These are phyloP conservation scores for Argynnis bischoffii DNA, from an alignment of 2,888 invertebrate genomes.

Conservation along the genomic window DNA sequence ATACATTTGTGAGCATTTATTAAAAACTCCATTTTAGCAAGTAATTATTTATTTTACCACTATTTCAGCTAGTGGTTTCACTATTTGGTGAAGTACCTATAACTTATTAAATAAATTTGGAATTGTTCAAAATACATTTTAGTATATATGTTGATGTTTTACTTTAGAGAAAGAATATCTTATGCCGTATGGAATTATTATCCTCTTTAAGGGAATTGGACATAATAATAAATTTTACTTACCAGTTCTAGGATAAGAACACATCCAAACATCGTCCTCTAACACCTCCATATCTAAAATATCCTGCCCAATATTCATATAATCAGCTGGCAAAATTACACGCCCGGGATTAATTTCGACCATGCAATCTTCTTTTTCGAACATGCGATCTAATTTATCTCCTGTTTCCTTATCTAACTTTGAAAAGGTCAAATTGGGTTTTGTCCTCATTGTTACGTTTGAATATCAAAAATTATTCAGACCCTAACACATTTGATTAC, in stretches of 20 bases:
- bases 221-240: constrained; percentile 45
- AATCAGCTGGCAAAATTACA: constrained; percentile 87
- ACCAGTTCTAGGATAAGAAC: constrained; percentile 95
- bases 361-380: constrained; percentile 86
- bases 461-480: background rate
- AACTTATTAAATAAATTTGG: no score
- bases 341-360: constrained; percentile 88
- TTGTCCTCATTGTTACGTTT: constrained; percentile 62
- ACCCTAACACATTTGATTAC: background rate
- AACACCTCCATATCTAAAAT: constrained; percentile 88
- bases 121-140: no score
- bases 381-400: constrained; percentile 84
- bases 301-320: constrained; percentile 85
- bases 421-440: constrained; percentile 75
- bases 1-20: no score
- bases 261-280: constrained; percentile 91
- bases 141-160: no score
- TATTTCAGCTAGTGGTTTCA: no score
- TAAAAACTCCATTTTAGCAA: no score
- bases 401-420: constrained; percentile 83
- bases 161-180: no score
- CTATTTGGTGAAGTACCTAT: no score
- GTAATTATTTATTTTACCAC: no score
- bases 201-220: no score
- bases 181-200: no score